Evolutionary conservation across 53 echinoderm and acorn worm genomes (phyloP), one percentile per base, ranked within the genome.

Genomic region (Arbacia lixula): DNA sequence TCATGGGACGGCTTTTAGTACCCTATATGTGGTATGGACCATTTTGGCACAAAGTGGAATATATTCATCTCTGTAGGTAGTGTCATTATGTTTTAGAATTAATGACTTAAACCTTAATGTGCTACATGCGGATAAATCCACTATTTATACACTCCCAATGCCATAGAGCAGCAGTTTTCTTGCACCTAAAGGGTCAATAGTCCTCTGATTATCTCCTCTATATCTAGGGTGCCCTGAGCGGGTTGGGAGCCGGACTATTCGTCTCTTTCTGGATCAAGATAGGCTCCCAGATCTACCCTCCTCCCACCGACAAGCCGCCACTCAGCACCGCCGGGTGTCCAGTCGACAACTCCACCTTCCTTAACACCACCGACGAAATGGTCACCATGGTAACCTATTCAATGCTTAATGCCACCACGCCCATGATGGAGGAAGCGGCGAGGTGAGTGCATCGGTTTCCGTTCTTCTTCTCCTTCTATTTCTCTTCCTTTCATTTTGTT

Each of bases 261-360:
- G 11, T 51, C 51, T 29, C 89, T 12, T 89, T 89, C 56, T 89
- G 89, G 89, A 85, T 89, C 77, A 89, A 89, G 66, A 89, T 89
- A 17, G 89, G 89, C 26, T 84, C 89, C 35, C 89, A 85, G 85
- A 54, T 85, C 53, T 89, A 85, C 72, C 85, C 85, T 6, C 89
- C 89, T 5, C 67, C 78, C 20, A 10, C 66, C 12, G 28, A 76
- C 32, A 85, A 89, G 17, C 89, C 85, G 6, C 85, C 76, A 1
- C 58, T 64, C 38, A 60, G 76, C 3, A 68, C 57, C 28, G 85
- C 83, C 2, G 69, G 71, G 9, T 89, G 89, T 68, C 76, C 77
- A 3, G 84, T 61, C 5, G 82, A 81, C 21, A 81, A 81, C 82
- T 43, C 41, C 9, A 81, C 82, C 64, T 40, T 81, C 29, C 63